Evolutionary conservation across 2,888 invertebrate genomes (phyloP).

Genomic region (Notodonta dromedarius): DNA sequence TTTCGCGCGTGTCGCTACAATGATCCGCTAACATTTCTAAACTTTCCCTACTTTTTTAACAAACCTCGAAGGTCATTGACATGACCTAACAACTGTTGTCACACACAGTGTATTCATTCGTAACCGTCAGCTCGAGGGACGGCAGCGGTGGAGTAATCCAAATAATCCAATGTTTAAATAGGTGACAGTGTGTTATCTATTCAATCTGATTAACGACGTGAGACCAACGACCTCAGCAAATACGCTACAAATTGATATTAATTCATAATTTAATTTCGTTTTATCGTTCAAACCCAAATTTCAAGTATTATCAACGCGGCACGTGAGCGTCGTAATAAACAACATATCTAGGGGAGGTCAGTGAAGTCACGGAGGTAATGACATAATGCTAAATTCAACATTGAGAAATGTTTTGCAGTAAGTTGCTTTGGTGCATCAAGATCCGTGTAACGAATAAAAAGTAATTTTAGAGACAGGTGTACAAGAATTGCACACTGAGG

Average conservation of each 20-base stretch:
- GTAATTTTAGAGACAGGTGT: not conserved
- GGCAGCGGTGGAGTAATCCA: not conserved
- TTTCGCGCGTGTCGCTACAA: not conserved
- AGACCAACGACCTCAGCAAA: not conserved
- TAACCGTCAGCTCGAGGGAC: not conserved
- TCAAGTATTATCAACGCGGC: not conserved
- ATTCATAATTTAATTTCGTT: not conserved
- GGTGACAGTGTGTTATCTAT: not conserved
- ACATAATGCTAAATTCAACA: not conserved
- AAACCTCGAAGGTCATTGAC: not conserved
- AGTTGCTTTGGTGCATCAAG: not conserved
- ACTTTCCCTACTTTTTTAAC: not conserved
- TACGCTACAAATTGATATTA: not conserved
- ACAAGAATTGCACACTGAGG: not conserved
- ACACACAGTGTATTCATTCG: not conserved
- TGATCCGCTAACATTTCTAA: not conserved
- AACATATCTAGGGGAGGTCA: constrained; percentile 6
- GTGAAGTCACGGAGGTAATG: constrained; percentile 8
- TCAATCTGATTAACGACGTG: not conserved
- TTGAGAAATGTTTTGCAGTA: constrained; percentile 1
- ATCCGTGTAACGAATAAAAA: not conserved
- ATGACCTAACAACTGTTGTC: not conserved
- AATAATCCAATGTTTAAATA: not conserved
- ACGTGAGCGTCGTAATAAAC: not conserved
- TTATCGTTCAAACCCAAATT: not conserved